Base-by-base conservation (phyloP, 2,888 invertebrate species). In the Tanypteryx hageni region DNA sequence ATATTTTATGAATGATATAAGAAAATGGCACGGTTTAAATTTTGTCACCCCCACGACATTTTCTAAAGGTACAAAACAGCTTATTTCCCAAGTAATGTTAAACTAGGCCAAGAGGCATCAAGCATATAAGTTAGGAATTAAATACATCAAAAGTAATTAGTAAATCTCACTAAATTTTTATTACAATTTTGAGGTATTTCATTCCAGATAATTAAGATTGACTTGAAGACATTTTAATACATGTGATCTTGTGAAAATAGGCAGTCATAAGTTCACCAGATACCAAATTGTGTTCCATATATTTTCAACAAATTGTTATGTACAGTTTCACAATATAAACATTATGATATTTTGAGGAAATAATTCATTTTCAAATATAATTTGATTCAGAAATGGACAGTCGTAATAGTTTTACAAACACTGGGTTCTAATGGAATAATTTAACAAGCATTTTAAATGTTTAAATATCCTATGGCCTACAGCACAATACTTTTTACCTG, bases 251-350 rank as follows among this genome's bases (percentile, higher is more conserved):
- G 68, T 64, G 89, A 89, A 89, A 89, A 89, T 89, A 89, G 89
- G 89, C 89, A 89, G 89, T 89, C 89, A 89, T 27, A 86, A 89
- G 64, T 89, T 64, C 89, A 89, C 89, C 89, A 89, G n/a, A 89
- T 64, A 89, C 89, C 64, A 89, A 89, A 89, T 64, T 89, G 89
- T 68, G 89, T 89, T 89, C 89, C 64, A 89, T 89, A 89, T 89
- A 89, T 89, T 89, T 89, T 89, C 89, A 89, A 89, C 89, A 89
- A 89, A 89, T 89, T 83, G 83, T 83, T 89, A 89, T 89, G 89
- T 89, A 89, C 89, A 89, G 64, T 89, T 89, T 89, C 64, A 89
- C 64, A 64, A 64, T 89, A 89, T 89, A 89, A 89, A 89, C 89
- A 89, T 86, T 86, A 86, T 61, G 89, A 89, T 89, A 89, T 68